Evolutionary conservation across 2,888 invertebrate species (phyloP), one percentile per base, ranked within the genome.

Genomic region (Tipula vernalis): DNA sequence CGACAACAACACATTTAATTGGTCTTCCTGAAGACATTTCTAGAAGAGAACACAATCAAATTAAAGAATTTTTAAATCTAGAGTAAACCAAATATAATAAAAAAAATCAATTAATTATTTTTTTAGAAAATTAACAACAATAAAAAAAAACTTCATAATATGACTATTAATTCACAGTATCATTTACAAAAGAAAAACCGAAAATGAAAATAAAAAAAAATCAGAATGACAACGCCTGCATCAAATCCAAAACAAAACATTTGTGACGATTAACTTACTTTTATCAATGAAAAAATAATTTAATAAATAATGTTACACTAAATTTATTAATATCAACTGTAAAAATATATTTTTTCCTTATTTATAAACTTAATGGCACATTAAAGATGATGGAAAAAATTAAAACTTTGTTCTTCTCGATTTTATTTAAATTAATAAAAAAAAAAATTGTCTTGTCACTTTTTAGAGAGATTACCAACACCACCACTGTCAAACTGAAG

Each of bases 1-100:
- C 97, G 89, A 98, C 97, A 87, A 97, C 97, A 89, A 97, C 97
- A 93, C 97, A 97, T 92, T 97, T 97, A 91, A 97, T 97, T 89
- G 97, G 97, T 92, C 86, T 86, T 86, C 97, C 97, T 91, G 95
- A 97, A 94, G 98, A 98, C 96, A 98, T 98, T 90, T 89, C 71
- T 71, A 71, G 28, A 71, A 42, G 41, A 85, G 15, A n/a, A 28
- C 18, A 42, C 18, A 71, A 10, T n/a, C 10, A 71, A 28, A 71
- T 71, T 28, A 71, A 71, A 28, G 71, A 71, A 71, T 71, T n/a
- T n/a, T 15, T 12, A 44, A 44, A 51, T n/a, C n/a, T 71, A 71
- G 10, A 71, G 28, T 28, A 28, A 12, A 28, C 8, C 28, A 28
- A 12, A 15, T 15, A 71, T 71, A 6, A 71, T 57, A 44, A 44